Percentiles rank a stretch among this genome's conserved stretches.
Evolutionary conservation across 2,113 vertebrate species (phyloP).

Genomic region (Micromys minutus): DNA sequence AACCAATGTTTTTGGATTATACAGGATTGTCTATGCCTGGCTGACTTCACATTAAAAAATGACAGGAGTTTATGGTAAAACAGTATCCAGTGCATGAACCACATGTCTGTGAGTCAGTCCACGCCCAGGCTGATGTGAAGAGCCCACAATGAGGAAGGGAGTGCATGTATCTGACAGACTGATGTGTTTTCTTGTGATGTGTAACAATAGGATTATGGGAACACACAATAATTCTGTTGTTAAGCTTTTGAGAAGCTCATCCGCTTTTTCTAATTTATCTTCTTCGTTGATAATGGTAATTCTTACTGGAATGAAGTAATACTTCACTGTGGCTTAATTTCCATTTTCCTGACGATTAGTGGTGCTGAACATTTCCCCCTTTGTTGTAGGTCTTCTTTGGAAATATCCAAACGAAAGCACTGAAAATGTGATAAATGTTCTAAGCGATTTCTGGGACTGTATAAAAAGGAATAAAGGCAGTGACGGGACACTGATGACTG

Average conservation of each 20-base stretch:
- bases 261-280: not conserved
- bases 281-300: not conserved
- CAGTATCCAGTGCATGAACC: not conserved
- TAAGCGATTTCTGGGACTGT: conserved; percentile 45
- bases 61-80: not conserved
- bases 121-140: not conserved
- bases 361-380: not conserved
- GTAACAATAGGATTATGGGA: not conserved
- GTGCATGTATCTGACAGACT: not conserved
- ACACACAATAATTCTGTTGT: not conserved
- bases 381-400: not conserved
- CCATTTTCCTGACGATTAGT: not conserved
- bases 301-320: not conserved
- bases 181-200: not conserved
- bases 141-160: not conserved
- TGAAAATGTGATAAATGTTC: conserved; percentile 2
- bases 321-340: not conserved
- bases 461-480: conserved; percentile 27
- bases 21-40: not conserved
- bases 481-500: not conserved
- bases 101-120: not conserved
- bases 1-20: not conserved
- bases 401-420: conserved; percentile 38
- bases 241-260: not conserved
- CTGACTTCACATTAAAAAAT: not conserved